Conservation (phyloP, 2,888 invertebrate species). For the Ephialtes manifestator region DNA sequence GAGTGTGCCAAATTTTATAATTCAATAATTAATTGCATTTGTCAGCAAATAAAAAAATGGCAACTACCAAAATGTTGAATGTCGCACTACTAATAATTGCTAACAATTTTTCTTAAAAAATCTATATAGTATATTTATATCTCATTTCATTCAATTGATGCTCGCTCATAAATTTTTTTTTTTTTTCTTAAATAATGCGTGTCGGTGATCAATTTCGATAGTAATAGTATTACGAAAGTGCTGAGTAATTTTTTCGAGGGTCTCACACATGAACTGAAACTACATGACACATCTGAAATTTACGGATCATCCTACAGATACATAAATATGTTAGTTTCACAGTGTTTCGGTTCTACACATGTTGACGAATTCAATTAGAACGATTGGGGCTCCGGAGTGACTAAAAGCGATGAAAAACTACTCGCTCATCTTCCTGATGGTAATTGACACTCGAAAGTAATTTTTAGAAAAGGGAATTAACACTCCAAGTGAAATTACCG, state of each 20-base stretch:
- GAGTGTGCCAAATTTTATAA: not conserved
- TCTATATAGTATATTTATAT: not conserved
- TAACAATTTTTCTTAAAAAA: not conserved
- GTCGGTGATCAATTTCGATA: not conserved
- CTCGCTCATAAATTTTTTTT: not conserved
- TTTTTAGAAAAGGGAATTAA: not conserved
- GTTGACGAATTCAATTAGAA: conserved; percentile 47
- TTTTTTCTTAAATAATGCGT: not conserved
- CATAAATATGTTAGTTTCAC: not conserved
- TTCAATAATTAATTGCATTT: not conserved
- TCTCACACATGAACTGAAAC: conserved; percentile 11
- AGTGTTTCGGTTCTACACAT: not conserved
- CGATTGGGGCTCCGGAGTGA: conserved; percentile 19
- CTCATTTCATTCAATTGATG: not conserved
- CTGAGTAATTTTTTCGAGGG: conserved; percentile 49
- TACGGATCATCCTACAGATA: not conserved
- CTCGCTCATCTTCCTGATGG: conserved; percentile 11
- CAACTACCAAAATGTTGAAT: not conserved
- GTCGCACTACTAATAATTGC: no score
- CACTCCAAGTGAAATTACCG: not conserved
- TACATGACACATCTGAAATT: not conserved
- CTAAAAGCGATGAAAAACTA: conserved; percentile 9
- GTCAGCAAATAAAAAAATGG: not conserved
- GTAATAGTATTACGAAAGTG: not conserved
- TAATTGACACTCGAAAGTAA: not conserved